These are phyloP conservation scores for Aythya fuligula DNA, from an alignment of 2,797 vertebrate species.

Conservation along the genomic window DNA sequence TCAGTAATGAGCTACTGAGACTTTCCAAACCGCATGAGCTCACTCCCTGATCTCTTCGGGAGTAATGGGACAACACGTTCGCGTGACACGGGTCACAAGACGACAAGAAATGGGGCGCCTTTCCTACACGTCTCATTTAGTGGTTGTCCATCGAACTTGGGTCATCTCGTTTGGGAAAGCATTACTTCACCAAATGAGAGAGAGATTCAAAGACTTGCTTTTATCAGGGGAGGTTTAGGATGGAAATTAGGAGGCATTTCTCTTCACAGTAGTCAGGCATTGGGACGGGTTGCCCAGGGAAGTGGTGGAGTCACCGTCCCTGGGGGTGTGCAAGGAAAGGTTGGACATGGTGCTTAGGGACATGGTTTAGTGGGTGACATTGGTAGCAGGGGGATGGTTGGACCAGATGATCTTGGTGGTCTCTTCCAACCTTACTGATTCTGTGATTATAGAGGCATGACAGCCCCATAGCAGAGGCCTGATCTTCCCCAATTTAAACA, in stretches of 20 bases:
- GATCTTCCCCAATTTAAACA: not conserved
- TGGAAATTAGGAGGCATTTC: too few relatives aligned
- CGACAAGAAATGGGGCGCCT: not conserved
- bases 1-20: not conserved
- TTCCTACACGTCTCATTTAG: not conserved
- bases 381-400: too few relatives aligned
- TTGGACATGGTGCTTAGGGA: too few relatives aligned
- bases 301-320: too few relatives aligned
- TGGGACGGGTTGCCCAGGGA: too few relatives aligned
- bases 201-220: not conserved
- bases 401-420: too few relatives aligned
- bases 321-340: too few relatives aligned
- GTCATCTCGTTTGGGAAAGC: accelerated
- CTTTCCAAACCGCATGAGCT: not conserved
- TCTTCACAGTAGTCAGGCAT: too few relatives aligned
- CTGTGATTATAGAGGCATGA: not conserved
- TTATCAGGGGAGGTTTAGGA: too few relatives aligned
- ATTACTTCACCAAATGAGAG: not conserved
- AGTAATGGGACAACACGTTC: not conserved
- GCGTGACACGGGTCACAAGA: not conserved
- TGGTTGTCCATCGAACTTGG: not conserved
- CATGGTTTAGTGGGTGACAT: too few relatives aligned
- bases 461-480: not conserved
- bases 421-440: too few relatives aligned
- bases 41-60: not conserved